phyloP scores from a whole-genome alignment of 2,113 vertebrate species.

The Fukomys damarensis region DNA sequence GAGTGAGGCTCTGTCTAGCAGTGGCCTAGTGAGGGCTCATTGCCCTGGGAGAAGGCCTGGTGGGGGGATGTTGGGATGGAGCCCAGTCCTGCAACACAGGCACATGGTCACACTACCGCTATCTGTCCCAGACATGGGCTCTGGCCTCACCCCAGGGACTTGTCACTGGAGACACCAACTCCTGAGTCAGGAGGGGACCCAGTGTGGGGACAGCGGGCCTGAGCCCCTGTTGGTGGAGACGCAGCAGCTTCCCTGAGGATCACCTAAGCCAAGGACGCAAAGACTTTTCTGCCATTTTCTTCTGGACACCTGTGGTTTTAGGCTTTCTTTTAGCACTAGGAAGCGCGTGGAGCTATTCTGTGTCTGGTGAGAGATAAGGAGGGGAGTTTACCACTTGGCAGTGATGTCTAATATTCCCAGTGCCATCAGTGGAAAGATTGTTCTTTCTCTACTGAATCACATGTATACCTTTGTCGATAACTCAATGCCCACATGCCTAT shows the following conservation, averaged over 20 bases:
- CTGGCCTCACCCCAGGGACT: background rate
- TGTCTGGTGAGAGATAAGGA: background rate
- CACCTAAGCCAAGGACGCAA: background rate
- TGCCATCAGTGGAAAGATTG: background rate
- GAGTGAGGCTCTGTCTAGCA: background rate
- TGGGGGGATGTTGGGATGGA: background rate
- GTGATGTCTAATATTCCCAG: background rate
- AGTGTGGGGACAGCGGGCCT: background rate
- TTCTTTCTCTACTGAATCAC: background rate
- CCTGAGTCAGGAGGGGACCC: background rate
- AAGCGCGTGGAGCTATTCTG: background rate
- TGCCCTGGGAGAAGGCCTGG: background rate
- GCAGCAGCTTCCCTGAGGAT: fast-evolving
- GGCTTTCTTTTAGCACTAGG: background rate
- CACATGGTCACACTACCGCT: background rate
- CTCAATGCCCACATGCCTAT: no score
- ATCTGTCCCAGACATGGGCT: background rate
- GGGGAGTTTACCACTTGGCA: background rate
- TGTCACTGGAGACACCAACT: background rate
- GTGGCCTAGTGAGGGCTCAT: background rate
- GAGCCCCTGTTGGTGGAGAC: background rate
- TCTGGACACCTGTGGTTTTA: background rate
- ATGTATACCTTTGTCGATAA: background rate
- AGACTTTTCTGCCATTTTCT: background rate
- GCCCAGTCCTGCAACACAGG: background rate